Conservation (phyloP, 2,113 vertebrate species). For the Hypomesus transpacificus region DNA sequence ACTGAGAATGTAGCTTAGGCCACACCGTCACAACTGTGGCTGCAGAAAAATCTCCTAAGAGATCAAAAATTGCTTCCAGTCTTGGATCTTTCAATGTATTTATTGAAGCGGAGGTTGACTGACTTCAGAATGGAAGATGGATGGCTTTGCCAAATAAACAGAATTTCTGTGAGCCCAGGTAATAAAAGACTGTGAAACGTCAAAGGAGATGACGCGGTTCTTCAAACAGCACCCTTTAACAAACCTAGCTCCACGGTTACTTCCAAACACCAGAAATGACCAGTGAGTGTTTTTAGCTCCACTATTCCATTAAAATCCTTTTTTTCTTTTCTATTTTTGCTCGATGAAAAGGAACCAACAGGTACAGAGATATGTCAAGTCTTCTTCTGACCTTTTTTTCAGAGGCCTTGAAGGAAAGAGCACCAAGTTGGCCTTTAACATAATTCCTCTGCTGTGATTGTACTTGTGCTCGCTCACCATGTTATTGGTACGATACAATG, state of each 20-base stretch:
- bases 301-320: background rate
- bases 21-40: too few relatives aligned
- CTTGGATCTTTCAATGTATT: background rate
- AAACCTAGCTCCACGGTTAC: background rate
- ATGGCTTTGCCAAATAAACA: background rate
- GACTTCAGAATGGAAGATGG: background rate
- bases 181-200: conserved; percentile 1
- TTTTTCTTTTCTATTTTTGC: background rate
- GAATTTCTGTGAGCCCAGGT: background rate
- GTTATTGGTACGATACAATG: too few relatives aligned
- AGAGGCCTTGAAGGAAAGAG: background rate
- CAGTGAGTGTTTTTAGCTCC: background rate
- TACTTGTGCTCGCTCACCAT: background rate
- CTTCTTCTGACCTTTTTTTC: background rate
- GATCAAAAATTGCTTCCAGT: background rate
- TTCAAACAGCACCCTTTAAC: background rate
- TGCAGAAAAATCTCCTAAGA: too few relatives aligned
- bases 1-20: too few relatives aligned
- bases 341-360: background rate
- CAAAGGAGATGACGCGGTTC: background rate
- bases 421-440: conserved; percentile 1
- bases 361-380: background rate
- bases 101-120: background rate
- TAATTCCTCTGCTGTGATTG: background rate
- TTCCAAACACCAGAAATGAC: background rate